Conservation (phyloP, 2,888 invertebrate genomes). For the Cancer borealis region DNA sequence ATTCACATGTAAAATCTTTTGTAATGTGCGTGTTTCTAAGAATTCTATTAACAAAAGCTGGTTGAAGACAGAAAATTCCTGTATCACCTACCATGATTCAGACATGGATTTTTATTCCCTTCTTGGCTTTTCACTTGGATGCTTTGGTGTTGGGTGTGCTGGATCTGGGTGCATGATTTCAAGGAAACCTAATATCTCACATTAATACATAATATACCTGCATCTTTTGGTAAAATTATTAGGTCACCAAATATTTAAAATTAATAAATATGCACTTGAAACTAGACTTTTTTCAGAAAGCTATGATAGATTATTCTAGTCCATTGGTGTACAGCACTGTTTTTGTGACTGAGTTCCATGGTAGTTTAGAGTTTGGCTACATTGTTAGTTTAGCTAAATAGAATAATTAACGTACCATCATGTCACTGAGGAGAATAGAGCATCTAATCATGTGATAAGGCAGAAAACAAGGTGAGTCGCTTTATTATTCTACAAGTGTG, state of each 20-base stretch:
- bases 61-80: not conserved
- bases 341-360: not conserved
- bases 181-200: conserved; percentile 15
- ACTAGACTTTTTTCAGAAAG: not conserved
- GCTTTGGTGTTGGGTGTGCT: not conserved
- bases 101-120: conserved; percentile 20
- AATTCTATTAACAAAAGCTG: too few species aligned
- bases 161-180: conserved; percentile 1
- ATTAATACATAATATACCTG: not conserved
- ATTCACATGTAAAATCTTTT: too few species aligned
- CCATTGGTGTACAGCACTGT: not conserved
- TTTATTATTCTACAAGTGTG: not conserved
- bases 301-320: not conserved
- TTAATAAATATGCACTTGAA: not conserved
- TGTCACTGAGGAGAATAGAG: conserved; percentile 6
- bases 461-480: not conserved
- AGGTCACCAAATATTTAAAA: not conserved
- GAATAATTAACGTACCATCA: not conserved
- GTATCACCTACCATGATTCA: not conserved
- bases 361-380: not conserved
- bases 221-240: not conserved
- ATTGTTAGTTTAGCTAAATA: not conserved
- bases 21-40: too few species aligned
- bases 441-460: not conserved
- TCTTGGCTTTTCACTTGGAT: not conserved